Evolutionary conservation across 2,113 vertebrate species (phyloP), one percentile per base, ranked within the genome.

Genomic region (Potamarius usumacintae): DNA sequence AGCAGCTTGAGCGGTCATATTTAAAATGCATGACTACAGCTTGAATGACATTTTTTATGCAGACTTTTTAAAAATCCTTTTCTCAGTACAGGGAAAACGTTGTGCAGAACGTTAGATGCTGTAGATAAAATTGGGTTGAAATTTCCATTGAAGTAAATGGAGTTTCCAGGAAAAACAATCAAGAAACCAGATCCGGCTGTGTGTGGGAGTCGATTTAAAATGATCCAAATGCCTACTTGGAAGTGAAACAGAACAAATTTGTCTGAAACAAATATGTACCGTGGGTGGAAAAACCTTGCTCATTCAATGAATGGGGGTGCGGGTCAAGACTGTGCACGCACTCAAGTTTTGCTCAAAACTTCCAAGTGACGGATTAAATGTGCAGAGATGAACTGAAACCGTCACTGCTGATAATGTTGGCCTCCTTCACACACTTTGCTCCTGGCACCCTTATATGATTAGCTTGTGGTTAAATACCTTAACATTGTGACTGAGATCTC

Each of bases 101-200:
- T 4, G 2, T 7, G 1, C 2, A 42, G 18, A 0, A 42, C 30
- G 18, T 7, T 7, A 48, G 9, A 63, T 25, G 30, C 1, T 9
- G 65, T 30, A 27, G 12, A 18, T 20, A 25, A 52, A 22, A n/a
- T 53, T 77, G 6, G 34, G 18, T 25, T 50, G 42, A 76, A 76
- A 11, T 25, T 1, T 0, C 1, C 9, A 25, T 20, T 30, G 17
- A 7, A 71, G 17, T 74, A 7, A 27, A 12, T 27, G 1, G 0
- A 2, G 34, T 74, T 2, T 48, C 1, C 42, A 11, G 34, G 48
- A 11, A 17, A 4, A 3, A 10, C 10, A 12, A 11, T 11, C 14
- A 10, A 14, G 4, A 0, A 53, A 50, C 17, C 4, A 14, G 2
- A 5, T 50, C 9, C 0, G 20, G n/a, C 5, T 1, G 14, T 6